Base-by-base conservation (phyloP, 2,888 invertebrate genomes). In the Agrotis puta region DNA sequence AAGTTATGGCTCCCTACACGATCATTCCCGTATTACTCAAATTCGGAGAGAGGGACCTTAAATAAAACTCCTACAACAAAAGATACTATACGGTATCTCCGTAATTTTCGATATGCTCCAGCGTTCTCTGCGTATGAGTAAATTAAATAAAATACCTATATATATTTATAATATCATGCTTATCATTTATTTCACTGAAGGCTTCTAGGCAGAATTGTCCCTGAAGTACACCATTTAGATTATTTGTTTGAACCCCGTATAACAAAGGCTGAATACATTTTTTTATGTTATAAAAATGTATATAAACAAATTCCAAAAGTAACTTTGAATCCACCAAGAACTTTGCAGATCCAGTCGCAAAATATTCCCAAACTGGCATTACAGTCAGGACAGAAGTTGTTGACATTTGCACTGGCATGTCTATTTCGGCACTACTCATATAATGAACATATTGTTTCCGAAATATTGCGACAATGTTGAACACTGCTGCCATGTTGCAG, bases 361-460 rank as follows among this genome's bases (percentile, higher is more conserved):
- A 59, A 18, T 63, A 11, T 67, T 27, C 47, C 39, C 11, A 58
- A 64, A 59, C 61, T 54, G 50, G 27, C 51, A 65, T 79, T 62
- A n/a, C n/a, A 79, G 33, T 64, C 65, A 58, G 65, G 64, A 53
- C 70, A 66, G 11, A 72, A 67, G 39, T 73, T 50, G 56, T 27
- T 69, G 58, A 65, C 51, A 73, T 73, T 77, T 54, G 51, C 58
- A 51, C 61, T 57, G 64, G 45, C 50, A 22, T 51, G 66, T 63
- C 53, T 39, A 51, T 54, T 47, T 59, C 57, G 47, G 33, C 54
- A 51, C 64, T 33, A 65, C 22, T 63, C 65, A 61, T 62, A 64
- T 65, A 78, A 81, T 69, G 66, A 62, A 62, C 48, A 56, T 66
- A 71, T 81, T 81, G 74, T 74, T 70, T 63, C 69, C 16, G 57